These are phyloP conservation scores for Scelioninae gen. 2 DNA, from an alignment of 2,888 invertebrate species.

Conservation along the genomic window DNA sequence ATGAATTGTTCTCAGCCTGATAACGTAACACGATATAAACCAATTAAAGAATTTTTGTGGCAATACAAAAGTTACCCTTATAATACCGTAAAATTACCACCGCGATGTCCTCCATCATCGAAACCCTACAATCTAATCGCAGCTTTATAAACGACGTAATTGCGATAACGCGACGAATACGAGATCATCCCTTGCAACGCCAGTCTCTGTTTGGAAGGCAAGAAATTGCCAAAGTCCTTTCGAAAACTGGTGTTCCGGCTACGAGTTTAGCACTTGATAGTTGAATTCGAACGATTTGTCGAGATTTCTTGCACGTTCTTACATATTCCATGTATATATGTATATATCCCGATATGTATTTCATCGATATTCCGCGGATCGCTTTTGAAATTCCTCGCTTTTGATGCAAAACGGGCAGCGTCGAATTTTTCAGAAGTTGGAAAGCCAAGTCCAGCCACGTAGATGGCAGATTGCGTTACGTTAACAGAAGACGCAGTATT, in stretches of 20 bases:
- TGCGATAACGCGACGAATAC: too few relatives aligned
- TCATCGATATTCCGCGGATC: constrained; percentile 60
- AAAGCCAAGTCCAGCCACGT: constrained; percentile 54
- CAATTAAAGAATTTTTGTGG: too few relatives aligned
- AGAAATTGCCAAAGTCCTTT: constrained; percentile 43
- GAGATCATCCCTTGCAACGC: too few relatives aligned
- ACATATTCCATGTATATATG: constrained; percentile 58
- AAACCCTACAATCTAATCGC: too few relatives aligned
- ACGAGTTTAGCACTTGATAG: constrained; percentile 51
- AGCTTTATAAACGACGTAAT: too few relatives aligned
- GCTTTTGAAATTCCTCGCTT: constrained; percentile 58
- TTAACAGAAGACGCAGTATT: constrained; percentile 47
- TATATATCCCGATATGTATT: constrained; percentile 53
- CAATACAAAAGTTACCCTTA: too few relatives aligned
- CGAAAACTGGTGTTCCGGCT: constrained; percentile 38
- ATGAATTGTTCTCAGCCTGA: too few relatives aligned
- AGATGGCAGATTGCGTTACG: constrained; percentile 52
- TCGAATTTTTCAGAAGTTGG: constrained; percentile 56
- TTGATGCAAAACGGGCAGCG: constrained; percentile 57
- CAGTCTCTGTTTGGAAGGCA: constrained; percentile 5
- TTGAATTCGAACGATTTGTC: constrained; percentile 60
- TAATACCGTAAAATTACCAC: too few relatives aligned
- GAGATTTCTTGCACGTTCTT: constrained; percentile 58
- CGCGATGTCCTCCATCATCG: too few relatives aligned
- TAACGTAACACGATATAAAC: too few relatives aligned